A percentile compares a stretch with the other conserved stretches of the same genome.
Conservation (phyloP, 2,113 vertebrate genomes). For the Paedocypris sp. region DNA sequence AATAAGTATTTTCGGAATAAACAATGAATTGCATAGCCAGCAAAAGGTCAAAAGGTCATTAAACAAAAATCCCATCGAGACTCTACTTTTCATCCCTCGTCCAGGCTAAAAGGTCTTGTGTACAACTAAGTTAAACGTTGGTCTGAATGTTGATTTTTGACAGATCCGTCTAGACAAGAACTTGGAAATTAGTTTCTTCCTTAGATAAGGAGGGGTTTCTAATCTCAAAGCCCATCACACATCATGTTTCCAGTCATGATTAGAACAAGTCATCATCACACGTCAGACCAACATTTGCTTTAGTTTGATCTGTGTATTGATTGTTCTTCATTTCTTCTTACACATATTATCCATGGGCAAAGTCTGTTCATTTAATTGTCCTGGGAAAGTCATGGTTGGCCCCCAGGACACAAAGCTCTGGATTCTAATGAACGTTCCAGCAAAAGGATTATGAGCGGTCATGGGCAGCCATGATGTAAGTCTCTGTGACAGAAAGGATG, state of each 20-base stretch:
- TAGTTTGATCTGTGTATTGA: constrained; percentile 34
- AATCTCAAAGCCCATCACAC: constrained; percentile 39
- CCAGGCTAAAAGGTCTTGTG: constrained; percentile 53
- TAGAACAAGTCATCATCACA: constrained; percentile 41
- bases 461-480: constrained; percentile 52
- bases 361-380: constrained; percentile 76
- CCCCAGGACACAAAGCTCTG: constrained; percentile 67
- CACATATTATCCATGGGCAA: constrained; percentile 1
- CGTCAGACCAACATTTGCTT: too few relatives aligned
- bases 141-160: constrained; percentile 41
- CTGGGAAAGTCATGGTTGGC: constrained; percentile 81
- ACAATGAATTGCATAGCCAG: not conserved
- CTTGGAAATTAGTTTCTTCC: constrained; percentile 51
- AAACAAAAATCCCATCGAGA: too few relatives aligned
- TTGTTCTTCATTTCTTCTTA: constrained; percentile 37
- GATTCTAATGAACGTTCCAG: constrained; percentile 87
- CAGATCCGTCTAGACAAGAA: constrained; percentile 45
- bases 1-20: not conserved
- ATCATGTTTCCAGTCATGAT: constrained; percentile 32
- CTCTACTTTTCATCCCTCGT: constrained; percentile 32
- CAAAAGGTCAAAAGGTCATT: constrained; percentile 41
- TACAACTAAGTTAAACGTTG: constrained; percentile 57
- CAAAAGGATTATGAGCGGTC: constrained; percentile 75
- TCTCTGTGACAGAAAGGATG: constrained; percentile 47
- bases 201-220: constrained; percentile 25